These are phyloP conservation scores for Drosophila nikananu DNA, from an alignment of 1,140 invertebrate species.

Conservation along the genomic window DNA sequence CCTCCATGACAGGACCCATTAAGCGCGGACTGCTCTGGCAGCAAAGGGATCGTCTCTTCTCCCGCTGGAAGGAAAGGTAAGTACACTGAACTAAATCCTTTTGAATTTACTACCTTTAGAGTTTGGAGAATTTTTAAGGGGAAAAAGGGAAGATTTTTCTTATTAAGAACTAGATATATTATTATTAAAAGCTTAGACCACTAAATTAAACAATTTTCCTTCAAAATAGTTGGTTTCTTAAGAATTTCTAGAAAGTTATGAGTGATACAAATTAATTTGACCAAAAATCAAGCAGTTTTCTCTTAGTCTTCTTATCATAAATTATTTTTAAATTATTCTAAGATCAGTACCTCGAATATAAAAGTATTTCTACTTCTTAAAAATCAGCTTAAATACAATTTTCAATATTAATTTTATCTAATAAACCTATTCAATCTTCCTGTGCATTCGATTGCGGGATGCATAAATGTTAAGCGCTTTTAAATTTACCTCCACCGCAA, in stretches of 20 bases:
- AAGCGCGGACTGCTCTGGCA: constrained; percentile 89
- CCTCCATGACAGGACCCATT: constrained; percentile 86
- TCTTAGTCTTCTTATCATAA: no score
- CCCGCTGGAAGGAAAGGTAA: constrained; percentile 89
- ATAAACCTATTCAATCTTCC: not conserved
- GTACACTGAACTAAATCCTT: constrained; percentile 5
- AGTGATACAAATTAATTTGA: not conserved
- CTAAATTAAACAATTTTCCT: not conserved
- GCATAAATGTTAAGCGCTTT: constrained; percentile 62
- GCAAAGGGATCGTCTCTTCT: constrained; percentile 89
- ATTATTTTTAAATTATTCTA: no score
- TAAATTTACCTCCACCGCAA: constrained; percentile 62
- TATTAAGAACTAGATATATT: not conserved
- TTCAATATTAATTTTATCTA: not conserved
- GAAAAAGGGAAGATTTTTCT: not conserved
- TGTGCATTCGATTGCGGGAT: constrained; percentile 7
- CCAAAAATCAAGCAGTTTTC: not conserved
- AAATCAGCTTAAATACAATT: not conserved
- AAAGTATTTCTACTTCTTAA: not conserved
- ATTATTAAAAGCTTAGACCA: not conserved
- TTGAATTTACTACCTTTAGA: not conserved
- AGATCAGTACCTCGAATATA: not conserved
- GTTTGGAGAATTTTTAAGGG: not conserved
- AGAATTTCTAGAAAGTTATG: not conserved
- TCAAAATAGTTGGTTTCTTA: not conserved